Percentiles rank a stretch among this genome's conserved stretches.
Conservation (phyloP, 2,888 invertebrate species). For the Cosmia pyralina region DNA sequence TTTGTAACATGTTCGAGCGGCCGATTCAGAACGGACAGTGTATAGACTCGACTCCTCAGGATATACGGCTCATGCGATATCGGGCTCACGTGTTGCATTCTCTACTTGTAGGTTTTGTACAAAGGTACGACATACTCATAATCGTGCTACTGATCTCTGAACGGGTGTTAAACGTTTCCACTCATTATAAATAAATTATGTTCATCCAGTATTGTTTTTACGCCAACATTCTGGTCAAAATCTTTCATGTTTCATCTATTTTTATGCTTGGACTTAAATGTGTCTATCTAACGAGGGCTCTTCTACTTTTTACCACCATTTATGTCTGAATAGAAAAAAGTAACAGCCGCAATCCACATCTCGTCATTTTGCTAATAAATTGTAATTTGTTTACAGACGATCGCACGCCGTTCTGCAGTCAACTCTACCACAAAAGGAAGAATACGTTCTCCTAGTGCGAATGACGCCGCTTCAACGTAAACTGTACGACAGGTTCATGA, state of each 20-base stretch:
- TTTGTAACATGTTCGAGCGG: conserved; percentile 99
- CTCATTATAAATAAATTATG: not conserved
- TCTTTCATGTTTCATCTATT: not conserved
- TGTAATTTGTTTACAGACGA: conserved; percentile 88
- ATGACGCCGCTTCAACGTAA: conserved; percentile 97
- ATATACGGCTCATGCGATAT: conserved; percentile 98
- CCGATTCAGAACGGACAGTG: conserved; percentile 99
- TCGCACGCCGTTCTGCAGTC: conserved; percentile 97
- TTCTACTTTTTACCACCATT: not conserved
- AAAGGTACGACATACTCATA: conserved; percentile 89
- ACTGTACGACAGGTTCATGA: conserved; percentile 98
- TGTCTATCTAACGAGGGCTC: not conserved
- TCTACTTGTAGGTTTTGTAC: conserved; percentile 98
- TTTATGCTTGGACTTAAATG: not conserved
- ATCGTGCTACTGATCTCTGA: not conserved
- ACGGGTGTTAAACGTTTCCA: not conserved
- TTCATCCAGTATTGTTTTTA: not conserved
- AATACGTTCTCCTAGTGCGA: conserved; percentile 97
- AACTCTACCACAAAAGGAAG: conserved; percentile 98
- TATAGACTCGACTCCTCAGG: conserved; percentile 98
- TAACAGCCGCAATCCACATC: not conserved
- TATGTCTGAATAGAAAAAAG: not conserved
- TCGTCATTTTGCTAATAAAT: not conserved
- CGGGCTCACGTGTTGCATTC: conserved; percentile 99
- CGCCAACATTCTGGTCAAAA: not conserved